Percentiles rank a stretch among this genome's conserved stretches.
These are phyloP conservation scores for Contarinia nasturtii DNA, from an alignment of 1,140 invertebrate species.

Conservation along the genomic window DNA sequence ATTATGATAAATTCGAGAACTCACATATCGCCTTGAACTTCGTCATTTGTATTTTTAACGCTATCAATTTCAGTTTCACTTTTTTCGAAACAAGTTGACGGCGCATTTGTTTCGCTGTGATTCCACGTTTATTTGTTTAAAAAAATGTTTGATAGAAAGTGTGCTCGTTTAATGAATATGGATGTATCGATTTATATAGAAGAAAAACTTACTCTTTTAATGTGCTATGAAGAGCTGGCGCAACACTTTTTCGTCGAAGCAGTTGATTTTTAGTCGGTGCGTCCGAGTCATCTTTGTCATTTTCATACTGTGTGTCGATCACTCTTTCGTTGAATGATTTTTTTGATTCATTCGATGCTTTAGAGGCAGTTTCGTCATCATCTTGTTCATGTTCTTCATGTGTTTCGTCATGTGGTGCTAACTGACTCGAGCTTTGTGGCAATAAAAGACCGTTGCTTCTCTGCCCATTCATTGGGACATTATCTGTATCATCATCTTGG, in stretches of 20 bases:
- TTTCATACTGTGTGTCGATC: background rate
- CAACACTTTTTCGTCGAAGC: conserved; percentile 17
- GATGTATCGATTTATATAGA: background rate
- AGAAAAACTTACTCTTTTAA: conserved; percentile 15
- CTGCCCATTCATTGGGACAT: too few relatives aligned
- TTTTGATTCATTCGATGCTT: conserved; percentile 13
- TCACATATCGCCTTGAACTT: too few relatives aligned
- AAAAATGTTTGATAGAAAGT: too few relatives aligned
- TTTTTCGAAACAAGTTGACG: too few relatives aligned
- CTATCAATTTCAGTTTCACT: too few relatives aligned
- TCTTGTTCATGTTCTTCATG: background rate
- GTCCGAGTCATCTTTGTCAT: background rate
- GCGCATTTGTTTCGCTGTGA: too few relatives aligned
- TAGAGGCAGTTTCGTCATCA: background rate
- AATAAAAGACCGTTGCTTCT: too few relatives aligned
- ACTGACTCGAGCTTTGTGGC: conserved; percentile 1
- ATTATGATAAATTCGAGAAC: too few relatives aligned
- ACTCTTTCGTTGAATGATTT: background rate
- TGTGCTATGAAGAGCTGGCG: conserved; percentile 13
- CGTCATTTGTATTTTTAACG: too few relatives aligned
- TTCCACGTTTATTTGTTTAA: too few relatives aligned
- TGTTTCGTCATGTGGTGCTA: too few relatives aligned
- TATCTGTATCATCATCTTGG: too few relatives aligned
- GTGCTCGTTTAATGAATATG: background rate
- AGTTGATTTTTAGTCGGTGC: conserved; percentile 8